phyloP scores from a whole-genome alignment of 2,888 invertebrate species.

The Escarpia spicata region DNA sequence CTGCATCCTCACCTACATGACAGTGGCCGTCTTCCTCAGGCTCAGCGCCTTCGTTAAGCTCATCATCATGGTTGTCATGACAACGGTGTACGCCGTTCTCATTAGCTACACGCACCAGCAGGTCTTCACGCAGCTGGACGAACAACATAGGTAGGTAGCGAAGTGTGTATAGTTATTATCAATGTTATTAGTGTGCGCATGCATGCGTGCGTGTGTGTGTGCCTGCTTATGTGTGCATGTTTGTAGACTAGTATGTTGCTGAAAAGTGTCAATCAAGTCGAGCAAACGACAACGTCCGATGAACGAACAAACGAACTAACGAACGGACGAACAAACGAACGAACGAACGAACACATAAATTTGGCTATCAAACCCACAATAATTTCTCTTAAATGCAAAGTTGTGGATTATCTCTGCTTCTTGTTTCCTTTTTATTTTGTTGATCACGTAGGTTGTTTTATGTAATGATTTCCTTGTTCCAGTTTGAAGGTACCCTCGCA shows the following conservation, averaged over 20 bases:
- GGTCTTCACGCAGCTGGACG: conserved; percentile 84
- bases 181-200: neutral
- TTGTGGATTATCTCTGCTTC: neutral
- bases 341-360: neutral
- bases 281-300: too few relatives aligned
- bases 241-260: neutral
- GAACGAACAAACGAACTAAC: too few relatives aligned
- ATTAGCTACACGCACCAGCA: conserved; percentile 83
- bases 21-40: conserved; percentile 84
- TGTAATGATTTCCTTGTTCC: neutral
- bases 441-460: neutral
- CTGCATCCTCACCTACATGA: conserved; percentile 84
- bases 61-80: conserved; percentile 76
- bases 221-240: neutral
- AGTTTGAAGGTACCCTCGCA: conserved; percentile 77
- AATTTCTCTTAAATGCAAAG: neutral
- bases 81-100: conserved; percentile 83
- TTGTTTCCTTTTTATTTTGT: neutral
- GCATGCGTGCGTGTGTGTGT: neutral
- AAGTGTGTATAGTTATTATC: neutral
- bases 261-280: too few relatives aligned
- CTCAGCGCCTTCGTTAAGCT: conserved; percentile 86
- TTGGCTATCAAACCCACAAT: neutral
- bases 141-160: conserved; percentile 44
- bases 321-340: too few relatives aligned